phyloP scores from a whole-genome alignment of 2,797 vertebrate species.

The Manis pentadactyla region DNA sequence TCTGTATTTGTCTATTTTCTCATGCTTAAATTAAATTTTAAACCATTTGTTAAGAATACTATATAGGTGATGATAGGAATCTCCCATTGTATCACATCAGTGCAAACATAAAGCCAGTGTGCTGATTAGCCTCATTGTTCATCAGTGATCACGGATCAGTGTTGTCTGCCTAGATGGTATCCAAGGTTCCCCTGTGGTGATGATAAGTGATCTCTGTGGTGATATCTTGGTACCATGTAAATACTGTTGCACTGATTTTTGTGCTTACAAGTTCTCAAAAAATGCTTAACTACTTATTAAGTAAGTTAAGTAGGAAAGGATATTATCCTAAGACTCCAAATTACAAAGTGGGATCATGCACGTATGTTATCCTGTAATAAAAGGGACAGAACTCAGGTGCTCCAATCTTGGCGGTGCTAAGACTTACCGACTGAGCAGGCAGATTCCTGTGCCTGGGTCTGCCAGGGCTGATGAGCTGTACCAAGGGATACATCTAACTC shows the following conservation, averaged over 20 bases:
- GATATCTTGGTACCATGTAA: neutral
- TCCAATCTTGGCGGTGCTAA: neutral
- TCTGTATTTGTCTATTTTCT: neutral
- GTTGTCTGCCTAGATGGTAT: neutral
- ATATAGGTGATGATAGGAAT: neutral
- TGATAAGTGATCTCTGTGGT: neutral
- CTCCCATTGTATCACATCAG: neutral
- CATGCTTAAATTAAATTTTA: neutral
- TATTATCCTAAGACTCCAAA: neutral
- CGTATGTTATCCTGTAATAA: neutral
- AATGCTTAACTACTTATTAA: neutral
- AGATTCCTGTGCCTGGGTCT: neutral
- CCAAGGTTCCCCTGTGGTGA: neutral
- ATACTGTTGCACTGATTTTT: neutral
- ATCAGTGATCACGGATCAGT: neutral
- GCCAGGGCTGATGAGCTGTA: neutral
- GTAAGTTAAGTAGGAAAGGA: neutral
- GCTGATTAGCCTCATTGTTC: neutral
- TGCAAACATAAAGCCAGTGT: neutral
- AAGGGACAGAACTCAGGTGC: neutral
- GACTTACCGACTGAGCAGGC: neutral
- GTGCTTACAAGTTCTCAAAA: neutral
- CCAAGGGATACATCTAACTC: neutral
- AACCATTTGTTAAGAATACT: neutral
- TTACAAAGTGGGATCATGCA: neutral